A percentile compares a stretch with the other conserved stretches of the same genome.
Evolutionary conservation across 2,797 vertebrate species (phyloP).

Genomic region (Uromys caudimaculatus): DNA sequence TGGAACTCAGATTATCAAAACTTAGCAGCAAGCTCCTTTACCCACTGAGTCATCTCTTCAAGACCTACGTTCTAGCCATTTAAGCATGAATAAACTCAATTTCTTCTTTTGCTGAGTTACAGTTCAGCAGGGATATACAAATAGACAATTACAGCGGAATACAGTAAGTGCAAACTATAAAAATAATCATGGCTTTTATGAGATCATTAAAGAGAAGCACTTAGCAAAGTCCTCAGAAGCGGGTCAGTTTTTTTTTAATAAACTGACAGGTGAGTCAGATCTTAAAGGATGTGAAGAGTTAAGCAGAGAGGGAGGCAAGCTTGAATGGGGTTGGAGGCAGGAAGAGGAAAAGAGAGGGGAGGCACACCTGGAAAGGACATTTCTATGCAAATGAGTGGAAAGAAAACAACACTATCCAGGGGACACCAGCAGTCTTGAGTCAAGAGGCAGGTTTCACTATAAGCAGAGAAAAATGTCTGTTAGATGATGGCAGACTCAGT

Average conservation of each 20-base stretch:
- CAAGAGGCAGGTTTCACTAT: neutral
- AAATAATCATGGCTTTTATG: conserved; percentile 55
- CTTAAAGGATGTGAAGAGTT: conserved; percentile 11
- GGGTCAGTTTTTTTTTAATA: conserved; percentile 37
- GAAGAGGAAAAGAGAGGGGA: neutral
- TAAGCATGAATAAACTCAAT: conserved; percentile 50
- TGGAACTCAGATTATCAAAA: neutral
- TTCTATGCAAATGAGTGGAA: neutral
- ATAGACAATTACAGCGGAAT: conserved; percentile 54
- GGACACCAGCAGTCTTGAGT: neutral
- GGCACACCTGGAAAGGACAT: neutral
- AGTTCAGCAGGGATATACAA: conserved; percentile 44
- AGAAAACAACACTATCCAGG: neutral
- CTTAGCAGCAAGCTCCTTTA: neutral
- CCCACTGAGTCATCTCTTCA: neutral
- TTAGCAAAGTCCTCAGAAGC: conserved; percentile 8
- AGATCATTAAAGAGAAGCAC: conserved; percentile 40
- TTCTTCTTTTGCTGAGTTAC: conserved; percentile 28
- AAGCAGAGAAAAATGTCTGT: neutral
- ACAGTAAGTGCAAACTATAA: conserved; percentile 46
- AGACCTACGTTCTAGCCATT: conserved; percentile 41
- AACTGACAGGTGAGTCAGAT: neutral
- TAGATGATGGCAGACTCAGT: neutral
- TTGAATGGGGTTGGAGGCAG: neutral
- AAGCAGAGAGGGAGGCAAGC: neutral